These are phyloP conservation scores for Ochotona princeps DNA, from an alignment of 2,113 vertebrate genomes.

Conservation along the genomic window DNA sequence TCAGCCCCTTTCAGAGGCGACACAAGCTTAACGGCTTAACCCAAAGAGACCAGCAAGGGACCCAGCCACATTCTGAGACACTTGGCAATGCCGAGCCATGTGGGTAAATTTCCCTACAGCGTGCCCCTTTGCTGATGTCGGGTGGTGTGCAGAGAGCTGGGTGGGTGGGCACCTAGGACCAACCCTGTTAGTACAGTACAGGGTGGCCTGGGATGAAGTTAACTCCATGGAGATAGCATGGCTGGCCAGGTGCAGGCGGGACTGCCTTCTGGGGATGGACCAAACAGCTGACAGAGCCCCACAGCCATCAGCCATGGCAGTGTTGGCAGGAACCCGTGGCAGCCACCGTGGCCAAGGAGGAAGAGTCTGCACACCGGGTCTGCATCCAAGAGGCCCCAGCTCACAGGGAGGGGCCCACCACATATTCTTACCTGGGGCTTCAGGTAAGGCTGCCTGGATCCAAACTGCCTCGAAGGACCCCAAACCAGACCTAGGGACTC, in stretches of 20 bases:
- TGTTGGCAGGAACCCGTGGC: not conserved
- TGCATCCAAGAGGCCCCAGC: not conserved
- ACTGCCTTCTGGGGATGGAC: not conserved
- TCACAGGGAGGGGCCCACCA: not conserved
- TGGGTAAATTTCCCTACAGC: too few species aligned
- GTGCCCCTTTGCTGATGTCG: not conserved
- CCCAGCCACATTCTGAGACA: too few species aligned
- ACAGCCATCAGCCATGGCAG: not conserved
- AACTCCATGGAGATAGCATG: not conserved
- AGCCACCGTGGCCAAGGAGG: not conserved
- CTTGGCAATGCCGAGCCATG: too few species aligned
- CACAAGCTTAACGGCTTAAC: not conserved
- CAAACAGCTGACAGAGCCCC: not conserved
- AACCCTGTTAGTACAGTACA: not conserved
- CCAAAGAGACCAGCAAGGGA: too few species aligned
- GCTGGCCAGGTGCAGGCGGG: not conserved
- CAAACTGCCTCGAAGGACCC: not conserved
- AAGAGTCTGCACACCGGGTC: not conserved
- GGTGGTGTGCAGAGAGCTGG: not conserved
- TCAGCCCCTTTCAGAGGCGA: not conserved
- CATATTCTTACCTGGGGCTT: not conserved
- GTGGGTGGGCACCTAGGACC: not conserved
- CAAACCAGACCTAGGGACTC: not conserved
- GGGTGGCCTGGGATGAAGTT: not conserved
- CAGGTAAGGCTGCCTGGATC: not conserved